A percentile compares a stretch with the other conserved stretches of the same genome.
These are phyloP conservation scores for Drosophila pachea DNA, from an alignment of 1,140 invertebrate species.

Conservation along the genomic window DNA sequence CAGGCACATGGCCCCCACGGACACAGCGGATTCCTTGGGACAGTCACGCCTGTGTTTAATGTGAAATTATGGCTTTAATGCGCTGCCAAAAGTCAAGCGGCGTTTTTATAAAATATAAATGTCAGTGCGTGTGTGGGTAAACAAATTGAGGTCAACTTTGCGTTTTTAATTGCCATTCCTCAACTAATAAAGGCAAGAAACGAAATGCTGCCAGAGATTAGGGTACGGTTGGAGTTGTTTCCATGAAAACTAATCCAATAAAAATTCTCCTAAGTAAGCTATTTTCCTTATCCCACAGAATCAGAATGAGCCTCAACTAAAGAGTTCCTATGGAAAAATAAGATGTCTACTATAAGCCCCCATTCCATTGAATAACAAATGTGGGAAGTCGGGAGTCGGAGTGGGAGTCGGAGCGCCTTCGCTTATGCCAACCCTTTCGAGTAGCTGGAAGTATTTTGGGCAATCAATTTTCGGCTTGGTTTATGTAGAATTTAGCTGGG, in stretches of 20 bases:
- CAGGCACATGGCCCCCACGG: conserved; percentile 30
- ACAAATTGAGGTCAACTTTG: conserved; percentile 38
- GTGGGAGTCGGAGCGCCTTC: too few relatives aligned
- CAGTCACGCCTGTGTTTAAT: conserved; percentile 73
- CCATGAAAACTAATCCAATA: too few relatives aligned
- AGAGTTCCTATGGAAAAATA: too few relatives aligned
- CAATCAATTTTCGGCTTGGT: conserved; percentile 64
- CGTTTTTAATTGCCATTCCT: conserved; percentile 47
- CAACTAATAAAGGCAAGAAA: not conserved
- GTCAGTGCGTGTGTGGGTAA: not conserved
- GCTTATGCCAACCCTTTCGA: not conserved
- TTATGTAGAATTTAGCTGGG: conserved; percentile 19
- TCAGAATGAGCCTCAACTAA: too few relatives aligned
- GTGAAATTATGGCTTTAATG: conserved; percentile 76
- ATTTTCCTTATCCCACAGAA: too few relatives aligned
- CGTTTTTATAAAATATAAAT: conserved; percentile 3
- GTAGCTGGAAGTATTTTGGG: conserved; percentile 58
- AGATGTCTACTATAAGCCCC: too few relatives aligned
- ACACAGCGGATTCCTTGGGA: conserved; percentile 25
- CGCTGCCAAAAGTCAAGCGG: conserved; percentile 35
- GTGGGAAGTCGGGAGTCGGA: too few relatives aligned
- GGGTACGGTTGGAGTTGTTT: too few relatives aligned
- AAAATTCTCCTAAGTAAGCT: too few relatives aligned
- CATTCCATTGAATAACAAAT: too few relatives aligned
- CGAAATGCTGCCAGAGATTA: not conserved